phyloP scores from a whole-genome alignment of 2,113 vertebrate species.

The Sceloporus tristichus region DNA sequence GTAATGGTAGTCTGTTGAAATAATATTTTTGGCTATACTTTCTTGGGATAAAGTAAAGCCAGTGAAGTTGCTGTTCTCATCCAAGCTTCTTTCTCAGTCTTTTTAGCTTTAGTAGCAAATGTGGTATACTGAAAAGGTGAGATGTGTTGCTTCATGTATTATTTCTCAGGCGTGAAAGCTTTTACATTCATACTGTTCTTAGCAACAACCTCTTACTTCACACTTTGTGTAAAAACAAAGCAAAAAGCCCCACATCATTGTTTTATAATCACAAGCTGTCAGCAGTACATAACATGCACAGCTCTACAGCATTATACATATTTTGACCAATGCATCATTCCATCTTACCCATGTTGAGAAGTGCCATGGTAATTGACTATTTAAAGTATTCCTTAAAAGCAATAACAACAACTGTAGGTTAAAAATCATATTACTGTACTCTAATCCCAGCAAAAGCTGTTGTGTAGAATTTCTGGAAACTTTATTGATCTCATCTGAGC shows the following conservation, averaged over 20 bases:
- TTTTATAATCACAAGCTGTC: constrained; percentile 47
- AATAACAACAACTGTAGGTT: background rate
- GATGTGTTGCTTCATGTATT: constrained; percentile 55
- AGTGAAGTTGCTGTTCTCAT: constrained; percentile 13
- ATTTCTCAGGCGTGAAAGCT: constrained; percentile 61
- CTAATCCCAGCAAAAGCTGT: constrained; percentile 18
- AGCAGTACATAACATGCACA: constrained; percentile 56
- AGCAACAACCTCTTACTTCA: constrained; percentile 54
- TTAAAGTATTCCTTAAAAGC: background rate
- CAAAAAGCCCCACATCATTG: constrained; percentile 9
- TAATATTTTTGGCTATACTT: background rate
- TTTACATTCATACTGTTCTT: constrained; percentile 63
- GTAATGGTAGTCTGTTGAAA: constrained; percentile 18
- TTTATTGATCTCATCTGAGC: constrained; percentile 35
- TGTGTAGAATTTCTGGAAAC: background rate
- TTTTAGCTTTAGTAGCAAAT: constrained; percentile 31
- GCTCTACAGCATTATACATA: constrained; percentile 36
- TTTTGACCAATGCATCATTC: constrained; percentile 41
- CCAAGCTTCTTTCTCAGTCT: constrained; percentile 20
- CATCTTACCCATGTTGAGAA: constrained; percentile 43
- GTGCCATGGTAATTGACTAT: constrained; percentile 31
- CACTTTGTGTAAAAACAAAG: constrained; percentile 41
- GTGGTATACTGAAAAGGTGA: constrained; percentile 62
- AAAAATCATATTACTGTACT: constrained; percentile 23
- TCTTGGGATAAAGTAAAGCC: constrained; percentile 6